Evolutionary conservation across 2,888 invertebrate genomes (phyloP).

Genomic region (Drosophila differens): DNA sequence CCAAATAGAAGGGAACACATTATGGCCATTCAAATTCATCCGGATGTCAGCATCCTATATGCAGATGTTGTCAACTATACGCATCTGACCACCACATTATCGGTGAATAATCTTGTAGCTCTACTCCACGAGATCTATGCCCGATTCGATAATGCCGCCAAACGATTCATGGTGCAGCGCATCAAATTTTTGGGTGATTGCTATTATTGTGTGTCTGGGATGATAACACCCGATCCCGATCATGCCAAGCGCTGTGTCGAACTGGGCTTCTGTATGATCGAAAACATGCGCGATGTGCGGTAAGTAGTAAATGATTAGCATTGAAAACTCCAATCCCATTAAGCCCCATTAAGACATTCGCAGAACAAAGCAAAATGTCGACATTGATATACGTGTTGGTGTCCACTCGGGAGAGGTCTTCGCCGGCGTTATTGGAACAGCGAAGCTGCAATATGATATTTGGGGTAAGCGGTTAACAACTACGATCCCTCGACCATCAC

Average conservation of each 20-base stretch:
- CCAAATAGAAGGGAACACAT: conserved; percentile 14
- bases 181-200: conserved; percentile 98
- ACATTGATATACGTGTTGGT: conserved; percentile 98
- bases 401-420: conserved; percentile 96
- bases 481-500: not conserved
- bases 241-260: conserved; percentile 96
- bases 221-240: conserved; percentile 90
- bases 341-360: too few species aligned
- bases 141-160: conserved; percentile 95
- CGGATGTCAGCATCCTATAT: conserved; percentile 95
- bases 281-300: conserved; percentile 90
- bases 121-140: conserved; percentile 95
- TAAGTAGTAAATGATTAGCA: conserved; percentile 11
- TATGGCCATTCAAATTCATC: conserved; percentile 91
- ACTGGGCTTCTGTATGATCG: conserved; percentile 95
- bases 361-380: conserved; percentile 89
- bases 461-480: conserved; percentile 89
- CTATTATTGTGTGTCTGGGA: conserved; percentile 96
- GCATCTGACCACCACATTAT: conserved; percentile 89
- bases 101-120: conserved; percentile 92
- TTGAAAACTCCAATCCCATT: not conserved
- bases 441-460: conserved; percentile 98
- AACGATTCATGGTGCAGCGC: conserved; percentile 91
- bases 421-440: conserved; percentile 95
- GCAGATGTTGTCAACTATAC: conserved; percentile 98